Evolutionary conservation across 1,140 invertebrate species (phyloP), one percentile per base, ranked within the genome.

Genomic region (Platyura marginata): DNA sequence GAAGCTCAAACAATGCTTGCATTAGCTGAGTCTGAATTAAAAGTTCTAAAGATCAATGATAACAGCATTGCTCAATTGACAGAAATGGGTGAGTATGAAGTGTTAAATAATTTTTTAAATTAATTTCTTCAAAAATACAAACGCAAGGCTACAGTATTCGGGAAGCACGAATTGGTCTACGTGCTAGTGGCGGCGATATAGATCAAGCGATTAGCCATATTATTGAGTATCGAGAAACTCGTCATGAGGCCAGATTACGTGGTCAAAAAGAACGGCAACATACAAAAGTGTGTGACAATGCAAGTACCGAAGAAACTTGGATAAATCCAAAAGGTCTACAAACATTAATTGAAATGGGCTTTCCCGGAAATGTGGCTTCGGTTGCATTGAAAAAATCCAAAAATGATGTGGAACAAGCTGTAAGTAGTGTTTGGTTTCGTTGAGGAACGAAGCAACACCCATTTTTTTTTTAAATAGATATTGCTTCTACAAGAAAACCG

Each of bases 331-430:
- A 55, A 8, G 58, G 54, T 40, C 64, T 74, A 21, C 65, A 71
- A 47, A 68, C 67, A 38, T 47, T 81, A 19, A 59, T 68, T 21
- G 66, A 66, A 23, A 82, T 84, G 81, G 79, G 81, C 0, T 84
- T 66, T 61, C 49, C 65, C 9, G 63, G 64, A 3, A 58, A 65
- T 5, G 53, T 70, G 10, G 70, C 76, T 2, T 51, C 64, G 0
- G 47, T 61, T 9, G 79, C 80, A 1, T 55, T 85, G 16, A 63
- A 68, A 45, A 67, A 70, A 45, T 58, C 68, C 13, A 75, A 83
- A 49, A 84, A 84, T 61, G 65, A 77, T 53, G 64, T 79, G 3
- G 65, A 67, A 2, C 57, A 66, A 32, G 78, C 79, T 19, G 63
- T 84, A 33, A 68, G 76, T n/a, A n/a, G n/a, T n/a, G n/a, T n/a